Percentiles rank a stretch among this genome's conserved stretches.
phyloP scores from a whole-genome alignment of 2,888 invertebrate species.

The Drosophila formosana region DNA sequence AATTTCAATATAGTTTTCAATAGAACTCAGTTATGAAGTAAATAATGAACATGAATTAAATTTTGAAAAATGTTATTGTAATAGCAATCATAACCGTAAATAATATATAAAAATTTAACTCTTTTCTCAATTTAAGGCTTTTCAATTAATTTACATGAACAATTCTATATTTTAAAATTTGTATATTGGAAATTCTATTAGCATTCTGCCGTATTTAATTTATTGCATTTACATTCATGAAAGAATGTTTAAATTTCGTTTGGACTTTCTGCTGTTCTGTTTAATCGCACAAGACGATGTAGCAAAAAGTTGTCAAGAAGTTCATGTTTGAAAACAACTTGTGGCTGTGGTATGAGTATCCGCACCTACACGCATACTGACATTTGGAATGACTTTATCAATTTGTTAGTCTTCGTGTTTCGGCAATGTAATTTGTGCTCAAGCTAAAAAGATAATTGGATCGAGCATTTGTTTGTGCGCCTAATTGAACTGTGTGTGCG shows the following conservation, averaged over 20 bases:
- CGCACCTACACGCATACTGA: conserved; percentile 7
- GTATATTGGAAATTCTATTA: too few relatives aligned
- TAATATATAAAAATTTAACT: too few relatives aligned
- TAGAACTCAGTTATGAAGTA: too few relatives aligned
- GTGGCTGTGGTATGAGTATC: conserved; percentile 13
- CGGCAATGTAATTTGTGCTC: conserved; percentile 52
- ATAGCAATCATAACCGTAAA: too few relatives aligned
- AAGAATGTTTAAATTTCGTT: background rate
- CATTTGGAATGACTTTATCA: conserved; percentile 67
- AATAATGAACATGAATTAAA: background rate
- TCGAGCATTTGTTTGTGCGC: conserved; percentile 50
- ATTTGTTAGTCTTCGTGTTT: conserved; percentile 42
- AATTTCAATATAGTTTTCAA: background rate
- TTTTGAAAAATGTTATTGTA: too few relatives aligned
- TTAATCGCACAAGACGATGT: conserved; percentile 17
- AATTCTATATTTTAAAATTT: background rate
- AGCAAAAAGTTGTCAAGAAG: conserved; percentile 60
- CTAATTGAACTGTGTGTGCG: conserved; percentile 66
- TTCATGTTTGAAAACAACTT: conserved; percentile 56
- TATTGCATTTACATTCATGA: conserved; percentile 9
- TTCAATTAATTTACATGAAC: background rate
- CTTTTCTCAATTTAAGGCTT: too few relatives aligned
- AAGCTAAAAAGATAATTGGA: conserved; percentile 64
- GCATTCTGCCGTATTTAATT: background rate
- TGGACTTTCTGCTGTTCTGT: background rate